Conservation (phyloP, 2,888 invertebrate species). For the Drosophila rubida region DNA sequence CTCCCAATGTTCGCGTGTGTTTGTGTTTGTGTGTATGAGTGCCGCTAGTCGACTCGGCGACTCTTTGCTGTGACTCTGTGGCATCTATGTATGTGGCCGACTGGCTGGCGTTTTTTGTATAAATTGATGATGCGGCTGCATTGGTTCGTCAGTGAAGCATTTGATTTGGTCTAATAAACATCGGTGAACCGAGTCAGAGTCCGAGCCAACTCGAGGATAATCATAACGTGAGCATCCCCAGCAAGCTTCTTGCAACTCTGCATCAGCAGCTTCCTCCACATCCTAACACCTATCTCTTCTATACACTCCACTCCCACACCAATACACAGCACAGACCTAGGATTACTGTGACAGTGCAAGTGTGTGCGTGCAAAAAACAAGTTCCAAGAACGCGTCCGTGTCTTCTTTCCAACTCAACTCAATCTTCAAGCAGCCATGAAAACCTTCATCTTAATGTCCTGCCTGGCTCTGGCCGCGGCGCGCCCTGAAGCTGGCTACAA, state of each 20-base stretch:
- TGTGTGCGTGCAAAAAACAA: slow-evolving; percentile 64
- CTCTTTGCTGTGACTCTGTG: slow-evolving; percentile 29
- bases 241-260: too few relatives aligned
- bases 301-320: slow-evolving; percentile 52
- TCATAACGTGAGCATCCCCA: slow-evolving; percentile 61
- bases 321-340: slow-evolving; percentile 73
- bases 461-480: slow-evolving; percentile 84
- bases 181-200: slow-evolving; percentile 73
- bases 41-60: slow-evolving; percentile 43
- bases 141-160: slow-evolving; percentile 85
- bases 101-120: slow-evolving; percentile 82
- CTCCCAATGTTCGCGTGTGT: slow-evolving; percentile 37
- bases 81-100: slow-evolving; percentile 52
- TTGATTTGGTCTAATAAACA: slow-evolving; percentile 85
- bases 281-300: slow-evolving; percentile 56
- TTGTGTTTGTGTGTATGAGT: slow-evolving; percentile 45
- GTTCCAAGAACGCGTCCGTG: slow-evolving; percentile 41
- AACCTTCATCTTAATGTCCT: slow-evolving; percentile 85
- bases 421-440: slow-evolving; percentile 76
- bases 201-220: slow-evolving; percentile 63
- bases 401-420: slow-evolving; percentile 17
- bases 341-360: slow-evolving; percentile 80
- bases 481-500: slow-evolving; percentile 85
- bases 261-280: slow-evolving; percentile 28
- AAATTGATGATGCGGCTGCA: slow-evolving; percentile 84